Evolutionary conservation across 35 echinoderm and acorn worm genomes (phyloP), one percentile per base, ranked within the genome.

Genomic region (Hemicentrotus pulcherrimus): DNA sequence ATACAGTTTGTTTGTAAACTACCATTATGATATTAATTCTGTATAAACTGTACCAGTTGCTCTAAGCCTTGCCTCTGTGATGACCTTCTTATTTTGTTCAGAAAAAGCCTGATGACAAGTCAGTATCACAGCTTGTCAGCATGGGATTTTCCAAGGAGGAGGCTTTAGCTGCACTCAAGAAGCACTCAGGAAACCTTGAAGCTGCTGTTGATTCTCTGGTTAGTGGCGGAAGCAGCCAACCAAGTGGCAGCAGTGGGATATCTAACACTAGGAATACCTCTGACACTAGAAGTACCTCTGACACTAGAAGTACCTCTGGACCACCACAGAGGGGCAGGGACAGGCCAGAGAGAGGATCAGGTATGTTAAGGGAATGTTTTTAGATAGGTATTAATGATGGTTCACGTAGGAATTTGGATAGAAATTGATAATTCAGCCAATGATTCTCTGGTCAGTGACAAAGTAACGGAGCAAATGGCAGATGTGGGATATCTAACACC

Each of bases 81-180:
- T 55, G 50, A 15, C 50, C 50, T 14, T 15, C 50, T 28, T 52
- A 92, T 50, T 52, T 95, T 45, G 12, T 94, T 19, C 92, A 94
- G 95, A 96, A 96, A 86, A 97, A 99, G 91, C 95, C 96, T 47
- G 94, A 96, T 93, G 96, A 97, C 47, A 95, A 92, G 87, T 96
- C 95, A 32, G 52, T 97, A 9, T 94, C 96, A 94, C 96, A 97
- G 50, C 94, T 99, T 6, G 88, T 95, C 2, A 94, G 94, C 41
- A 99, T 99, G 98, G 98, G 98, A 4, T 99, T 99, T 88, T 46
- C 41, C 45, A 93, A 94, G 89, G 97, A 99, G 22, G 71, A 91
- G 50, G 92, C 96, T 9, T 94, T 96, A 11, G 88, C 94, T 47
- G 97, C 98, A 6, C 96, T 99, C 33, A 97, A 95, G 65, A 96